Percentiles rank a stretch among this genome's conserved stretches.
phyloP scores from a whole-genome alignment of 2,888 invertebrate genomes.

The Eristalinus sepulchralis region DNA sequence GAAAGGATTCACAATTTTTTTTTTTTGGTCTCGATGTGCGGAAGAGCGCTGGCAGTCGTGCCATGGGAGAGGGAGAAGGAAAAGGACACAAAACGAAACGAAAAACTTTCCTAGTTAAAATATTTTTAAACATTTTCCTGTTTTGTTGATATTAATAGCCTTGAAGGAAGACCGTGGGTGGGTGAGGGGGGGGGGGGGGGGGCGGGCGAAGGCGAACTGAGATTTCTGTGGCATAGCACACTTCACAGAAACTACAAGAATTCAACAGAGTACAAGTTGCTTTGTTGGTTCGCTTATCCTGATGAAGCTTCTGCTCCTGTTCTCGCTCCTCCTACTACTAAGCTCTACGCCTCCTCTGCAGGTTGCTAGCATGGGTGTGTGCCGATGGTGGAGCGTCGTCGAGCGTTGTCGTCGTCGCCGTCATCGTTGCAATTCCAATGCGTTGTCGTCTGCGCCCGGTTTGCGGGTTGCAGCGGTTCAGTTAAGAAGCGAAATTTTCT shows the following conservation, averaged over 20 bases:
- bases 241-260: slow-evolving; percentile 44
- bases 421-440: not conserved
- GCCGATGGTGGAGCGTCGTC: not conserved
- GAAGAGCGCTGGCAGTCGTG: no score
- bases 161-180: no score
- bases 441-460: not conserved
- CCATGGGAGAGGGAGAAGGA: no score
- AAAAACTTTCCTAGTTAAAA: slow-evolving; percentile 69
- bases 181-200: not conserved
- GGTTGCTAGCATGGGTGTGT: not conserved
- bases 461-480: slow-evolving; percentile 11
- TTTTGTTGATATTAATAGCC: slow-evolving; percentile 59
- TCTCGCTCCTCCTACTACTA: no score
- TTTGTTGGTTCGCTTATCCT: not conserved
- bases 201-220: slow-evolving; percentile 13
- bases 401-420: no score
- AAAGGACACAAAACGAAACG: slow-evolving; percentile 12
- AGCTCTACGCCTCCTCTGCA: no score
- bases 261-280: slow-evolving; percentile 39
- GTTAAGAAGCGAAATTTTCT: slow-evolving; percentile 3
- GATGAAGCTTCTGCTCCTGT: no score
- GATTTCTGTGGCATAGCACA: slow-evolving; percentile 35
- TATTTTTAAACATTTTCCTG: slow-evolving; percentile 66
- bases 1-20: slow-evolving; percentile 14
- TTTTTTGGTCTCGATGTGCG: slow-evolving; percentile 24